Evolutionary conservation across 2,797 vertebrate genomes (phyloP).

Genomic region (Sebastes wilsoni): DNA sequence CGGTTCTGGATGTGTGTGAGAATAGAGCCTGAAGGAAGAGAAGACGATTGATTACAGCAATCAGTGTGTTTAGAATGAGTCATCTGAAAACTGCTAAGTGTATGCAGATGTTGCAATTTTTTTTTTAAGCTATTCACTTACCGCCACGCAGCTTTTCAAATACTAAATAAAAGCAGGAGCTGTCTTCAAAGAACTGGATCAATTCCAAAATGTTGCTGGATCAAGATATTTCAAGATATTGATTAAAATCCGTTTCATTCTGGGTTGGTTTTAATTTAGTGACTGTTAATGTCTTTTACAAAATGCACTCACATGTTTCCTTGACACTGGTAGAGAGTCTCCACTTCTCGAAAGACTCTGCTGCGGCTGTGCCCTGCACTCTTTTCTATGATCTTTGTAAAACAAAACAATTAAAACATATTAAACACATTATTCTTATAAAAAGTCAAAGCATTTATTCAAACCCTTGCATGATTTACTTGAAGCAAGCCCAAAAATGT

Average conservation of each 20-base stretch:
- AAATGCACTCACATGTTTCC: slow-evolving; percentile 89
- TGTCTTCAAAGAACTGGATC: slow-evolving; percentile 97
- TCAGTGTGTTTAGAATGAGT: neutral
- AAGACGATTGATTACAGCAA: neutral
- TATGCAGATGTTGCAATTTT: neutral
- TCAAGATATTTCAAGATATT: slow-evolving; percentile 12
- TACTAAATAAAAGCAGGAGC: slow-evolving; percentile 93
- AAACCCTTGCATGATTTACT: neutral
- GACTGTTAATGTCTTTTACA: neutral
- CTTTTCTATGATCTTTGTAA: slow-evolving; percentile 93
- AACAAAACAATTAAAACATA: slow-evolving; percentile 16
- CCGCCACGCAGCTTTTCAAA: slow-evolving; percentile 98
- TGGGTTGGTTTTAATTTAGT: neutral
- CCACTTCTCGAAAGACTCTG: slow-evolving; percentile 95
- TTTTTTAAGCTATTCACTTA: slow-evolving; percentile 54
- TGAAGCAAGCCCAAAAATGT: neutral
- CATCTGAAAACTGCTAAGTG: neutral
- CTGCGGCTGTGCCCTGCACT: slow-evolving; percentile 92
- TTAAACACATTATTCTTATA: neutral
- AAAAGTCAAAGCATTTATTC: neutral
- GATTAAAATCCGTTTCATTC: slow-evolving; percentile 10
- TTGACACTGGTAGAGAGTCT: slow-evolving; percentile 97
- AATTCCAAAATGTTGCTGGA: slow-evolving; percentile 95
- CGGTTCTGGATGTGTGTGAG: slow-evolving; percentile 93
- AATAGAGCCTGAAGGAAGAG: slow-evolving; percentile 87